phyloP scores from a whole-genome alignment of 2,113 vertebrate species.

The Cathartes aura region DNA sequence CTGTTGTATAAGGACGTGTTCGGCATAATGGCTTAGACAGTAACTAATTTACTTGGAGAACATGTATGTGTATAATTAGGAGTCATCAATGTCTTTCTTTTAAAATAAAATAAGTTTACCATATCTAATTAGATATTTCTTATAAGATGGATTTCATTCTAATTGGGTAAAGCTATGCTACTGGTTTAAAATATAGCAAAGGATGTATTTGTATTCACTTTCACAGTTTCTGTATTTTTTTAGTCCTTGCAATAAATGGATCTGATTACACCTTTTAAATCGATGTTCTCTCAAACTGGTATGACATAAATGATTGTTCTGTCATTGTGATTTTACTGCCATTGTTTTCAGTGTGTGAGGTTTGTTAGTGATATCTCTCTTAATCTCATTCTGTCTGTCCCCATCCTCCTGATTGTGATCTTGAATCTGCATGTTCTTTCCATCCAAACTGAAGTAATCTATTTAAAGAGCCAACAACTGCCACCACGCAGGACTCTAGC shows the following conservation, averaged over 20 bases:
- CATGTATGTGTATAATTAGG: constrained; percentile 76
- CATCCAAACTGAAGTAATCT: constrained; percentile 1
- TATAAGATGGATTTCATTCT: constrained; percentile 74
- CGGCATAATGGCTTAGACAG: constrained; percentile 22
- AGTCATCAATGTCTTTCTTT: constrained; percentile 77
- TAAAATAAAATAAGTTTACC: constrained; percentile 80
- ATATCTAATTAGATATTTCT: constrained; percentile 83
- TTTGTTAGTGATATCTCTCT: constrained; percentile 18
- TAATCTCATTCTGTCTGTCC: not conserved
- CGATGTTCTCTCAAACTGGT: constrained; percentile 36
- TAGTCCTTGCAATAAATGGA: constrained; percentile 41
- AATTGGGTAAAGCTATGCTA: constrained; percentile 73
- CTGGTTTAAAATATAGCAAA: constrained; percentile 47
- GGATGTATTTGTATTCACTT: constrained; percentile 28
- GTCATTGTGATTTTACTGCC: constrained; percentile 45
- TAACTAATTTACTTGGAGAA: constrained; percentile 77
- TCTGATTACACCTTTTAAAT: constrained; percentile 67
- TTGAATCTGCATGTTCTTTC: constrained; percentile 38
- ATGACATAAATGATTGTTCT: constrained; percentile 38
- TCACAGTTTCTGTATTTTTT: constrained; percentile 18
- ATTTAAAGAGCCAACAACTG: constrained; percentile 32
- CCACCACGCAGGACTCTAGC: not conserved
- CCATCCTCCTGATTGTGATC: not conserved
- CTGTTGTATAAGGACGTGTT: constrained; percentile 76
- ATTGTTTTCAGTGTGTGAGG: not conserved